Evolutionary conservation across 2,888 invertebrate genomes (phyloP), one percentile per base, ranked within the genome.

Genomic region (Fragum whitleyi): DNA sequence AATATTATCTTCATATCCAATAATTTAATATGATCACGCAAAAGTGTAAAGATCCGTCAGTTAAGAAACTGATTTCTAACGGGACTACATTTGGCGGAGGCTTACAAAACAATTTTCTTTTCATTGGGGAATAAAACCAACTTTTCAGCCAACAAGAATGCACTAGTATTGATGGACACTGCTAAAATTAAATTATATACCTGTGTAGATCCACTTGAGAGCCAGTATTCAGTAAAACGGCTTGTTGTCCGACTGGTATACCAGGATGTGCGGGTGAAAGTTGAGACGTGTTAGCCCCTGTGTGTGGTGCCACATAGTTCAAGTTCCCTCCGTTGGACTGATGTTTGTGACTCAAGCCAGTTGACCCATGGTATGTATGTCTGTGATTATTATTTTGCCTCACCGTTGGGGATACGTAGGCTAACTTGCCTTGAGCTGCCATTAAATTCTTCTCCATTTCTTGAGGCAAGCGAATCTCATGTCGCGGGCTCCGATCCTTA

Each of bases 351-450:
- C 81, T 83, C 69, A 86, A 85, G 16, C 85, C 79, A 28, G 85
- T 85, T 21, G 83, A 86, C 68, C 85, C 87, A 47, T 86, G 81
- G 73, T 85, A 76, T 2, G 88, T 85, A 51, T 84, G 85, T 55
- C 85, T 70, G 57, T 90, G 88, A 39, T 87, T 80, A 59, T 83
- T 85, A 39, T 80, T 80, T 59, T 78, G 82, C 16, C 92, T 79
- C 9, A 92, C 92, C 7, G 91, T 92, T 2, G 92, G 92, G 0
- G 92, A 91, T 21, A 92, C 91, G 72, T 90, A 92, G 0, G 92
- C 92, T 65, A 92, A 83, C 73, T 92, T 92, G 28, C 91, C 91
- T 65, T 92, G 92, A 21, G 90, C 87, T 28, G 91, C 90, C 26
- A 91, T 86, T 69, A 90, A 82, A 29, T 87, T 89, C 47, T 91